Conservation (phyloP, 1,140 invertebrate genomes). For the Drosophila leontia region DNA sequence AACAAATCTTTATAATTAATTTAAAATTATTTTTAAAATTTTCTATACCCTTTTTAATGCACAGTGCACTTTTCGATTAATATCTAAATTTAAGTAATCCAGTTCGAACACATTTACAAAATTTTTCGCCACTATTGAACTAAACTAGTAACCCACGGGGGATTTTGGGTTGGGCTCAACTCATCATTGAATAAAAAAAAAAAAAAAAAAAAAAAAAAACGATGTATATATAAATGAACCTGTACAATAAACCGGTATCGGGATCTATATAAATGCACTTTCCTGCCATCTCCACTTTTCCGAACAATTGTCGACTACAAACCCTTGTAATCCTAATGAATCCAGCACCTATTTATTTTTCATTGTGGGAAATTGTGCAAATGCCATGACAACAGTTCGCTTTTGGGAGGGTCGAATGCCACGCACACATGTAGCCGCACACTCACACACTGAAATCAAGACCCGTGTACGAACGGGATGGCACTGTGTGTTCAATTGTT, state of each 20-base stretch:
- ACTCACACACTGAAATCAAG: conserved; percentile 6
- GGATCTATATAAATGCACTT: conserved; percentile 11
- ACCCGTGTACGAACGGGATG: conserved; percentile 26
- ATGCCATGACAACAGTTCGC: conserved; percentile 79
- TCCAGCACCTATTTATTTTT: conserved; percentile 82
- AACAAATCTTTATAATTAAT: no score
- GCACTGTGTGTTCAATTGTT: conserved; percentile 76
- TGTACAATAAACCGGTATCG: conserved; percentile 1
- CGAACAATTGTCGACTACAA: conserved; percentile 46
- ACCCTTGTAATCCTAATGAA: conserved; percentile 80
- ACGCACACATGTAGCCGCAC: conserved; percentile 17
- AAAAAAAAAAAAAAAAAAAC: neutral
- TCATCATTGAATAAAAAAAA: neutral
- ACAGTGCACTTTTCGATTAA: conserved; percentile 7
- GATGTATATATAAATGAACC: neutral
- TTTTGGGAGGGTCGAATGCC: conserved; percentile 36
- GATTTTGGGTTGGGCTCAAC: neutral
- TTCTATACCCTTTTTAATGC: neutral
- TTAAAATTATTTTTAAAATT: no score
- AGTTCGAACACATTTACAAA: conserved; percentile 4
- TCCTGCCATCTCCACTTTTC: conserved; percentile 16
- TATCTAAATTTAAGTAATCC: conserved; percentile 1
- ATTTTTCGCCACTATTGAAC: neutral
- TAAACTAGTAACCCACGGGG: conserved; percentile 1
- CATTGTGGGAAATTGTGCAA: conserved; percentile 82